A percentile compares a stretch with the other conserved stretches of the same genome.
These are phyloP conservation scores for Gari tellinella DNA, from an alignment of 2,888 invertebrate species.

Conservation along the genomic window DNA sequence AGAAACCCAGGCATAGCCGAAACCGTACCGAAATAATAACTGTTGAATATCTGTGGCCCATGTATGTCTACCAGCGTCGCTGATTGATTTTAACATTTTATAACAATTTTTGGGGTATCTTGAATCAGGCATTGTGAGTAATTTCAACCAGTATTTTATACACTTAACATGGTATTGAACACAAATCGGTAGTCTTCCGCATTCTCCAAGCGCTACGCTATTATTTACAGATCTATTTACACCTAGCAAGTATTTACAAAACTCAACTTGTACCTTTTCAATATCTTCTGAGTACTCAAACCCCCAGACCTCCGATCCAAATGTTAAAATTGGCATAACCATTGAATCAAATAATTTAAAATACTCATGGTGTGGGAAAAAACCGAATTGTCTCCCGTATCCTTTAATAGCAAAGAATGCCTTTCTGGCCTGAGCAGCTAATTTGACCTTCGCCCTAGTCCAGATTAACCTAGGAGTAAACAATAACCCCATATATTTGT, in stretches of 20 bases:
- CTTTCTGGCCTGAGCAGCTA: slow-evolving; percentile 4
- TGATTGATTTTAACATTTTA: slow-evolving; percentile 13
- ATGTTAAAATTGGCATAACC: background rate
- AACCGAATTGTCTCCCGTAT: slow-evolving; percentile 2
- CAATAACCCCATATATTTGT: slow-evolving; percentile 16
- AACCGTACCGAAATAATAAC: slow-evolving; percentile 18
- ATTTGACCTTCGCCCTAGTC: slow-evolving; percentile 7
- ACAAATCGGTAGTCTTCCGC: too few relatives aligned
- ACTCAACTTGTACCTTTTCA: slow-evolving; percentile 3
- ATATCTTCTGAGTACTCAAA: slow-evolving; percentile 1
- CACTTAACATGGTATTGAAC: slow-evolving; percentile 7
- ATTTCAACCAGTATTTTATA: slow-evolving; percentile 28
- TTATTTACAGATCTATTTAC: background rate
- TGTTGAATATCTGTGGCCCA: slow-evolving; percentile 18
- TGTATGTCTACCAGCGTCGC: slow-evolving; percentile 20
- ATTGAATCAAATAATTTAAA: slow-evolving; percentile 23
- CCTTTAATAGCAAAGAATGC: background rate
- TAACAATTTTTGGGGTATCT: slow-evolving; percentile 32
- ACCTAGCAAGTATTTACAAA: slow-evolving; percentile 2
- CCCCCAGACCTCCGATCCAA: slow-evolving; percentile 12
- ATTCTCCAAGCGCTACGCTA: too few relatives aligned
- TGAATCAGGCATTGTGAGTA: slow-evolving; percentile 1
- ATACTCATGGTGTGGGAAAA: background rate
- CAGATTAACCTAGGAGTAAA: slow-evolving; percentile 11
- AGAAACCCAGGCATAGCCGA: slow-evolving; percentile 17